phyloP scores from a whole-genome alignment of 2,797 vertebrate species.

The Chrysolophus pictus region DNA sequence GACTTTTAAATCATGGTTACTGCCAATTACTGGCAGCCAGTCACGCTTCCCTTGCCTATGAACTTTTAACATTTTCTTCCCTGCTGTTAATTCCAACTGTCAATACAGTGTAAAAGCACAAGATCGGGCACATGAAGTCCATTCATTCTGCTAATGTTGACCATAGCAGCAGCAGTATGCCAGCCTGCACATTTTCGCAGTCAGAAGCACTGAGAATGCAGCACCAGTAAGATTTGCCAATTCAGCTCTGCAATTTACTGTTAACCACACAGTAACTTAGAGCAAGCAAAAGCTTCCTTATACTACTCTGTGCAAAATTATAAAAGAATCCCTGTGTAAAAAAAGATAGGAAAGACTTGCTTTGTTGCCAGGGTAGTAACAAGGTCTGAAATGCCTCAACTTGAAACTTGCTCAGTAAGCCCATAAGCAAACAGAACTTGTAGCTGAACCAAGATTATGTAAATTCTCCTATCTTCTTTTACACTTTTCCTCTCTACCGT shows the following conservation, averaged over 20 bases:
- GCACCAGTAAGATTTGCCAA: not conserved
- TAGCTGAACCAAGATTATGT: not conserved
- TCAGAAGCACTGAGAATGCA: not conserved
- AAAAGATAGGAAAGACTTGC: not conserved
- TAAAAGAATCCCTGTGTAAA: not conserved
- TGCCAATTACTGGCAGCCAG: not conserved
- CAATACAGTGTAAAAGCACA: not conserved
- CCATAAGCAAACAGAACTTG: not conserved
- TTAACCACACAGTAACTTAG: not conserved
- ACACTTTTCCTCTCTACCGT: not conserved
- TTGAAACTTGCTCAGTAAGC: not conserved
- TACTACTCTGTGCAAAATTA: not conserved
- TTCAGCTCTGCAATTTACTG: not conserved
- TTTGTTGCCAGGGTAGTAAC: not conserved
- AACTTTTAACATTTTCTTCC: not conserved
- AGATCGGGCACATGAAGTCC: not conserved
- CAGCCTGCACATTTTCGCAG: not conserved
- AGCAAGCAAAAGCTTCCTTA: not conserved
- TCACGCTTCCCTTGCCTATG: not conserved
- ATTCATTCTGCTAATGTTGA: not conserved
- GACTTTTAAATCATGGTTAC: not conserved
- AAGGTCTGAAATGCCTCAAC: not conserved
- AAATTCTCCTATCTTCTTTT: not conserved
- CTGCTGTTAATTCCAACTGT: not conserved
- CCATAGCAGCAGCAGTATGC: not conserved